Percentiles rank a stretch among this genome's conserved stretches.
phyloP scores from a whole-genome alignment of 35 echinoderm and acorn worm genomes.

The Ophiothrix spiculata region DNA sequence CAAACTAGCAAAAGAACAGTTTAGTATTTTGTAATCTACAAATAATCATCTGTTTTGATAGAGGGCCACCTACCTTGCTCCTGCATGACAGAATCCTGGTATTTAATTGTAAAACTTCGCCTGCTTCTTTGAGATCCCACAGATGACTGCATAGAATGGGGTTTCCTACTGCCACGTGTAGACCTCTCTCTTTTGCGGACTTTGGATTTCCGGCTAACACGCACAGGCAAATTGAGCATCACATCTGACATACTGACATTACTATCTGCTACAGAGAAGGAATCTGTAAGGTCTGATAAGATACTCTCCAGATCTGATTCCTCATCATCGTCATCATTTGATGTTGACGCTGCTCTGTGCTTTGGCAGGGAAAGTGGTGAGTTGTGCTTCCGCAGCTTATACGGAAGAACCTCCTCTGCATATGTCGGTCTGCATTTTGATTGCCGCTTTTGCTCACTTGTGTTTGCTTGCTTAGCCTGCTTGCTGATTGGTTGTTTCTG shows the following conservation, averaged over 20 bases:
- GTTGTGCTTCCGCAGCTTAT: background rate
- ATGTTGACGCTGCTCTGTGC: background rate
- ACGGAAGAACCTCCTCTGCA: background rate
- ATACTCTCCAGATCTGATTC: constrained; percentile 30
- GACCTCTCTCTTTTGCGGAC: background rate
- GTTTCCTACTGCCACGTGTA: background rate
- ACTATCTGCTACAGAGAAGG: constrained; percentile 8
- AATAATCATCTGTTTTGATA: too few relatives aligned
- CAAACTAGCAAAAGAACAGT: too few relatives aligned
- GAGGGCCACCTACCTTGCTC: background rate
- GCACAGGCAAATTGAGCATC: background rate
- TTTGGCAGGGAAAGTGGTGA: background rate
- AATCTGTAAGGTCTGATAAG: background rate
- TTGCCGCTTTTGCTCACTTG: background rate
- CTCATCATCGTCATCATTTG: constrained; percentile 13
- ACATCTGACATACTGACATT: background rate
- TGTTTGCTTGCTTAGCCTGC: background rate
- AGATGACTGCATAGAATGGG: background rate
- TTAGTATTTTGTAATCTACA: too few relatives aligned
- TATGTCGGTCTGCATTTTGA: background rate
- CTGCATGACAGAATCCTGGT: background rate
- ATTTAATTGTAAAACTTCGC: background rate
- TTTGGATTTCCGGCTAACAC: background rate
- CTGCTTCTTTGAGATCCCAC: background rate
- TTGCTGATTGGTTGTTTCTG: background rate